Evolutionary conservation across 2,888 invertebrate species (phyloP).

Genomic region (Polymixis lichenea): DNA sequence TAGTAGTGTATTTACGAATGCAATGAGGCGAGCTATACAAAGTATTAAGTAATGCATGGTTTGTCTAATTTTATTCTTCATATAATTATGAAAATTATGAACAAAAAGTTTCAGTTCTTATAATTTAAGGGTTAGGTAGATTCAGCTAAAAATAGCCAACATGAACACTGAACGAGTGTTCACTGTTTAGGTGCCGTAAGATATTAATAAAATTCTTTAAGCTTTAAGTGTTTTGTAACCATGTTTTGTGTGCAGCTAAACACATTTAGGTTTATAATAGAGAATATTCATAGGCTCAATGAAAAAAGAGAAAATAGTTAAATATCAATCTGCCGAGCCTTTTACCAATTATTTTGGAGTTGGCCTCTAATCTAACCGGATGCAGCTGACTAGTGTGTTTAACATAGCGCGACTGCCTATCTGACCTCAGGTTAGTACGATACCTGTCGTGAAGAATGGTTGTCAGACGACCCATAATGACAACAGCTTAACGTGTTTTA

Average conservation of each 20-base stretch:
- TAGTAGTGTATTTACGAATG: not conserved
- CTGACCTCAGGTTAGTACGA: too few relatives aligned
- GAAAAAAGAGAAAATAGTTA: not conserved
- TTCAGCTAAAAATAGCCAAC: conserved; percentile 12
- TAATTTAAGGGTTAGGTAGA: not conserved
- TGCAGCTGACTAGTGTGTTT: too few relatives aligned
- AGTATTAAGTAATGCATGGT: not conserved
- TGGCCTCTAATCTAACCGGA: too few relatives aligned
- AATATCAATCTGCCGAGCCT: too few relatives aligned
- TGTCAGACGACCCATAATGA: too few relatives aligned
- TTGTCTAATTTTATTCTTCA: not conserved
- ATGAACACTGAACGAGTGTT: too few relatives aligned
- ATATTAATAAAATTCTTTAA: conserved; percentile 7
- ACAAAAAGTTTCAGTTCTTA: not conserved
- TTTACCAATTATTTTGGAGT: too few relatives aligned
- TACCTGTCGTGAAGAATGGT: too few relatives aligned
- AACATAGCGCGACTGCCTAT: too few relatives aligned
- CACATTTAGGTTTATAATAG: not conserved
- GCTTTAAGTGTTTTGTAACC: not conserved
- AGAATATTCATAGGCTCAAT: not conserved
- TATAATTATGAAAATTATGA: not conserved
- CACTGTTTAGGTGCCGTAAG: not conserved
- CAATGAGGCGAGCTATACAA: not conserved
- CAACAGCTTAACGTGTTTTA: too few relatives aligned
- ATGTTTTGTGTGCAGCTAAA: not conserved